A percentile compares a stretch with the other conserved stretches of the same genome.
Evolutionary conservation across 2,888 invertebrate species (phyloP).

Genomic region (Merodon equestris): DNA sequence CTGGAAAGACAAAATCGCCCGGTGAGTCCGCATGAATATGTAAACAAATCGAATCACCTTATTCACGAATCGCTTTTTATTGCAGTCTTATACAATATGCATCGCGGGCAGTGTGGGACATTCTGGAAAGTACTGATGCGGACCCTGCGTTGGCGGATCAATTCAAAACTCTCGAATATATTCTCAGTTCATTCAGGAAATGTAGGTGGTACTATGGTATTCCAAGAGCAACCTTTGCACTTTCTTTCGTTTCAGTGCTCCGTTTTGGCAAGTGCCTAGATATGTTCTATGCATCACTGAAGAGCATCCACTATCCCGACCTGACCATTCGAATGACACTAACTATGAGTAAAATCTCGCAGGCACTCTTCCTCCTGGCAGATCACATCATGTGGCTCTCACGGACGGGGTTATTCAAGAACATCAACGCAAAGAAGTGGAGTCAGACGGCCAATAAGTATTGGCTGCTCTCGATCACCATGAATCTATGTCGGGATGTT

Average conservation of each 20-base stretch:
- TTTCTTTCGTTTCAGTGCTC: too few species aligned
- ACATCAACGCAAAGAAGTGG: conserved; percentile 88
- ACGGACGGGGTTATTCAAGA: conserved; percentile 83
- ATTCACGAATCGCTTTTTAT: background rate
- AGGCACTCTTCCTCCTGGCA: conserved; percentile 88
- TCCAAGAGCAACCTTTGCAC: too few species aligned
- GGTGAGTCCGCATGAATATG: conserved; percentile 70
- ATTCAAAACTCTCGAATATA: conserved; percentile 89
- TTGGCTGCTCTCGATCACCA: conserved; percentile 90
- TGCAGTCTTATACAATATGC: conserved; percentile 91
- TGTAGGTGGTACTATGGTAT: conserved; percentile 80
- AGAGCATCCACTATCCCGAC: conserved; percentile 86
- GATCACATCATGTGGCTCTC: conserved; percentile 94
- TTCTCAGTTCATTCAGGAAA: conserved; percentile 92
- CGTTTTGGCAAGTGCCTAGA: conserved; percentile 92
- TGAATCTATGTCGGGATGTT: conserved; percentile 90
- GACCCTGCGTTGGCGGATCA: conserved; percentile 85
- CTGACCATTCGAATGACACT: conserved; percentile 84
- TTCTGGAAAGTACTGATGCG: conserved; percentile 81
- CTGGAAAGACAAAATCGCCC: conserved; percentile 78
- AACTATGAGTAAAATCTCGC: conserved; percentile 88
- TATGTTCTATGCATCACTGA: conserved; percentile 86
- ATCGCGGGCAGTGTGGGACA: conserved; percentile 89
- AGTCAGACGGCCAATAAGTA: conserved; percentile 86
- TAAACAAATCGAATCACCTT: conserved; percentile 37